These are phyloP conservation scores for Thalpophila matura DNA, from an alignment of 2,888 invertebrate genomes.

Conservation along the genomic window DNA sequence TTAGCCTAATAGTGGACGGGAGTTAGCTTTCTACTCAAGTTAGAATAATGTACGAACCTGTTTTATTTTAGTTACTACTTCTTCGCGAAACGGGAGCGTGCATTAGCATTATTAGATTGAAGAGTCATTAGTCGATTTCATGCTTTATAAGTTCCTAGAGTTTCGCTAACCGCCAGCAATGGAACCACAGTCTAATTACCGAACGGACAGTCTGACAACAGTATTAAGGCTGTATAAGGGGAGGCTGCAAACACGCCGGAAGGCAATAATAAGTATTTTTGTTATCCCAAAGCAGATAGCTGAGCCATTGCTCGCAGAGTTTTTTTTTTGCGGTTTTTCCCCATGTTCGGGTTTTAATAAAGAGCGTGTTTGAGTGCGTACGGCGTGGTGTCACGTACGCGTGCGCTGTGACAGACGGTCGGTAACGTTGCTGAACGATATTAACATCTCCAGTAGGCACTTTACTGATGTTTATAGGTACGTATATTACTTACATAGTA, in stretches of 20 bases:
- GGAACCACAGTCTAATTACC: constrained; percentile 4
- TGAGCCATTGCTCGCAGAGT: not conserved
- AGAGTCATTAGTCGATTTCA: not conserved
- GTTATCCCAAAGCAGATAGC: constrained; percentile 1
- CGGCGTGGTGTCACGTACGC: constrained; percentile 23
- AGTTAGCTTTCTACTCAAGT: too few relatives aligned
- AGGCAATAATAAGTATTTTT: constrained; percentile 12
- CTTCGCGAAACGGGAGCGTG: too few relatives aligned
- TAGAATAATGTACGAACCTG: too few relatives aligned
- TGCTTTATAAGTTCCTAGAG: not conserved
- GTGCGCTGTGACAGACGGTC: constrained; percentile 8
- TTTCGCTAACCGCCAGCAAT: not conserved
- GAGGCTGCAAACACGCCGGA: not conserved
- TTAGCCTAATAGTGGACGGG: too few relatives aligned
- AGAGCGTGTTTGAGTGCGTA: not conserved
- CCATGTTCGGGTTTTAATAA: not conserved
- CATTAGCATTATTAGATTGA: not conserved
- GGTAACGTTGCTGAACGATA: constrained; percentile 8
- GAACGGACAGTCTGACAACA: not conserved
- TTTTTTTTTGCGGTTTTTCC: not conserved
- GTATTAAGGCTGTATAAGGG: constrained; percentile 1
- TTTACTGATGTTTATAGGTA: not conserved
- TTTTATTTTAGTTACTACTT: too few relatives aligned
- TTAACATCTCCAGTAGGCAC: not conserved
- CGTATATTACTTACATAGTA: too few relatives aligned